A percentile compares a stretch with the other conserved stretches of the same genome.
Conservation (phyloP, 2,113 vertebrate species). For the Azemiops feae region DNA sequence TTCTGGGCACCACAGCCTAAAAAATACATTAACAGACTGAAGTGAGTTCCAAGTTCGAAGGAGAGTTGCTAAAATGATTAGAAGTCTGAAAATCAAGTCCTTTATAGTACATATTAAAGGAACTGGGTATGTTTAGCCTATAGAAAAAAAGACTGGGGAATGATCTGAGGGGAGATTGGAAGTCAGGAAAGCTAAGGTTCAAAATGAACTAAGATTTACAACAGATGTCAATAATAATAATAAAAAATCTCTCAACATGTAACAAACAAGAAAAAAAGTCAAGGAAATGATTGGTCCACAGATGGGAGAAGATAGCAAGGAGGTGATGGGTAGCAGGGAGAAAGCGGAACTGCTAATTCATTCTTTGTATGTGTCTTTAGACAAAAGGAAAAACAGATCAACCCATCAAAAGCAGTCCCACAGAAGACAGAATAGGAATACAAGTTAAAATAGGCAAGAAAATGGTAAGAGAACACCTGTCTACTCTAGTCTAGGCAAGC, state of each 20-base stretch:
- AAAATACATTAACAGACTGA: not conserved
- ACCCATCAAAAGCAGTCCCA: not conserved
- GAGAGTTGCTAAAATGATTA: not conserved
- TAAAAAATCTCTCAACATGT: not conserved
- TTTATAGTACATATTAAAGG: not conserved
- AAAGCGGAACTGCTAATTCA: not conserved
- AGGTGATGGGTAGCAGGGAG: not conserved
- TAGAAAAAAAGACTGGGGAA: not conserved
- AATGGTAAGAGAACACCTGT: not conserved
- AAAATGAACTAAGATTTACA: not conserved
- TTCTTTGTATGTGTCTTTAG: not conserved
- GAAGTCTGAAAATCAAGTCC: not conserved
- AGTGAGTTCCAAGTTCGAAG: not conserved
- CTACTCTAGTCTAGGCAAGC: not conserved
- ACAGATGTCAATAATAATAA: not conserved
- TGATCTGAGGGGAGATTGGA: not conserved
- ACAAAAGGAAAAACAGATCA: not conserved
- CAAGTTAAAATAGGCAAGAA: not conserved
- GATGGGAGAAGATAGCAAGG: not conserved
- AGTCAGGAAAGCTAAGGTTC: not conserved
- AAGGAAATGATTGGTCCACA: not conserved
- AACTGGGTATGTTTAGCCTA: not conserved
- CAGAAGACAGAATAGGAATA: not conserved
- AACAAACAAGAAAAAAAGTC: not conserved
- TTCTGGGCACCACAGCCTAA: not conserved